Percentiles rank a stretch among this genome's conserved stretches.
Conservation (phyloP, 2,797 vertebrate genomes). For the Syndactyla subalaris region DNA sequence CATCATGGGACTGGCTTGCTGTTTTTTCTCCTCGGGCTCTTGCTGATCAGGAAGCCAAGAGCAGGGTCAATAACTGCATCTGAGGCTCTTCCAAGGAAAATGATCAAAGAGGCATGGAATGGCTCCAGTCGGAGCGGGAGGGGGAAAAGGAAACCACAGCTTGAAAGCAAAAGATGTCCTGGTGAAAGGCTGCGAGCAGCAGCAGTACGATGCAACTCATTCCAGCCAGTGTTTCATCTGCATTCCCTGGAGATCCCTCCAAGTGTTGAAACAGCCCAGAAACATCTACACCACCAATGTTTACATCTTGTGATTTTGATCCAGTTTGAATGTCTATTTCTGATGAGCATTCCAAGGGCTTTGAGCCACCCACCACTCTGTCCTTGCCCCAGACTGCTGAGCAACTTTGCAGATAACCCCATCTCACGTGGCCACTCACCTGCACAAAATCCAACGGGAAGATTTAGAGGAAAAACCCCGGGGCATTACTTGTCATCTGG, state of each 20-base stretch:
- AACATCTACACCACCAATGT: not conserved
- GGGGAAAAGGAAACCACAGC: not conserved
- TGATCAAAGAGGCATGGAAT: slow-evolving; percentile 74
- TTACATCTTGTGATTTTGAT: not conserved
- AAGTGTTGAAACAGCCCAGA: not conserved
- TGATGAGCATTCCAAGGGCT: not conserved
- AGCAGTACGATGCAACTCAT: rapidly evolving
- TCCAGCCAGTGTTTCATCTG: not conserved
- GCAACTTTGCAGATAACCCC: not conserved
- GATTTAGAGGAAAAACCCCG: slow-evolving; percentile 78
- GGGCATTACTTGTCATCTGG: slow-evolving; percentile 73
- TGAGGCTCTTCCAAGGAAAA: slow-evolving; percentile 79
- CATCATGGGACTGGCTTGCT: slow-evolving; percentile 79
- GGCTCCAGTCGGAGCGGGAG: slow-evolving; percentile 68
- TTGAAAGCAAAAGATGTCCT: not conserved
- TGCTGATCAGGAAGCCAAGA: slow-evolving; percentile 80
- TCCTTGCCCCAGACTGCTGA: not conserved
- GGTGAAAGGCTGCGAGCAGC: not conserved
- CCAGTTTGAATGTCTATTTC: not conserved
- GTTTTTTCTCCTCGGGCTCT: slow-evolving; percentile 69
- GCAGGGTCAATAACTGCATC: slow-evolving; percentile 80
- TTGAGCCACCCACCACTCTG: not conserved
- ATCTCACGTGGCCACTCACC: slow-evolving; percentile 34
- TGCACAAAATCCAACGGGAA: slow-evolving; percentile 81
- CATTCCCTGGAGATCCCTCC: not conserved